Evolutionary conservation across 2,888 invertebrate species (phyloP).

Genomic region (Tinea semifulvella): DNA sequence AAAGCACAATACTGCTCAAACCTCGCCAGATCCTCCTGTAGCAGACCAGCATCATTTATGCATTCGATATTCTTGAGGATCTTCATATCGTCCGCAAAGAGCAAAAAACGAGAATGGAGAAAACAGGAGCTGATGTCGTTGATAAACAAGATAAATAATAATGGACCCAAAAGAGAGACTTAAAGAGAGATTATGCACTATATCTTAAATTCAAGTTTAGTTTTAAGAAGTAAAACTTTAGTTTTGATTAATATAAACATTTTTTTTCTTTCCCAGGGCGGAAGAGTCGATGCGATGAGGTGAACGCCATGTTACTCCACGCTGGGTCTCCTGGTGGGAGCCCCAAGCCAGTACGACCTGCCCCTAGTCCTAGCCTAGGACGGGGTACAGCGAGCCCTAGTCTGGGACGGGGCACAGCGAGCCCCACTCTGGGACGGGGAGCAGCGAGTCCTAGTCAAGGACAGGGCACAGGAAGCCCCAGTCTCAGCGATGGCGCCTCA

Average conservation of each 20-base stretch:
- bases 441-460: background rate
- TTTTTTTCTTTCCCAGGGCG: background rate
- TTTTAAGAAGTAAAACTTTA: too few species aligned
- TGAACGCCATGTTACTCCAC: constrained; percentile 61
- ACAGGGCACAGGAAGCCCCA: constrained; percentile 39
- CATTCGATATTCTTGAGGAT: too few species aligned
- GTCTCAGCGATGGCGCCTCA: constrained; percentile 40
- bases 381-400: constrained; percentile 44
- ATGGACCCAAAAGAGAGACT: too few species aligned
- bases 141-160: too few species aligned
- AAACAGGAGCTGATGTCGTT: too few species aligned
- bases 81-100: too few species aligned
- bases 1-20: too few species aligned
- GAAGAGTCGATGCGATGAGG: constrained; percentile 47
- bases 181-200: too few species aligned
- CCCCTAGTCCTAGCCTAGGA: constrained; percentile 37
- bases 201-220: too few species aligned
- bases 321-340: constrained; percentile 62
- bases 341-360: constrained; percentile 43
- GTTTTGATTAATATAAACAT: background rate
- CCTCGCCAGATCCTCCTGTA: too few species aligned
- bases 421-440: constrained; percentile 32
- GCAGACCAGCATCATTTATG: too few species aligned
- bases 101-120: too few species aligned
- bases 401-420: constrained; percentile 39